These are phyloP conservation scores for Melinaea menophilus DNA, from an alignment of 2,888 invertebrate genomes.

Conservation along the genomic window DNA sequence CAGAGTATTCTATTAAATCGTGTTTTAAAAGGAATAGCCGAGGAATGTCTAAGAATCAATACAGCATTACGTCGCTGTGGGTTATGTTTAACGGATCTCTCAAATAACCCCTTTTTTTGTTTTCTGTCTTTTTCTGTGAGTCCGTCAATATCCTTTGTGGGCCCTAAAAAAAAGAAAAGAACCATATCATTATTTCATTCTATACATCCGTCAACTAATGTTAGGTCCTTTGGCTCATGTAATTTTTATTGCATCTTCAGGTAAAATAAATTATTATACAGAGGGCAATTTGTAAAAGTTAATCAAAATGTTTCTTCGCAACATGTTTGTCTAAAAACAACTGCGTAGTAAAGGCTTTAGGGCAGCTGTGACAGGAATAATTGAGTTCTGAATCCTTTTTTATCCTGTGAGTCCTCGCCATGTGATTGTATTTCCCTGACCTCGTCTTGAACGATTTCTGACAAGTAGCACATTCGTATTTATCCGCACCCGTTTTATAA, in stretches of 20 bases:
- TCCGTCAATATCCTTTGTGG: constrained; percentile 62
- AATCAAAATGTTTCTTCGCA: constrained; percentile 73
- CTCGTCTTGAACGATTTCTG: constrained; percentile 68
- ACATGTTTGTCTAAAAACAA: constrained; percentile 75
- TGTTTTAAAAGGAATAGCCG: constrained; percentile 70
- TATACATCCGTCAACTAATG: constrained; percentile 38
- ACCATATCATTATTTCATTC: constrained; percentile 62
- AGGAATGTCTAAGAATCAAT: constrained; percentile 62
- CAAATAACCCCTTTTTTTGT: constrained; percentile 71
- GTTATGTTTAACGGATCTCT: constrained; percentile 71
- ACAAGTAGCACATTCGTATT: constrained; percentile 65
- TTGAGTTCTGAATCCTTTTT: constrained; percentile 67
- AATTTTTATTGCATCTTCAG: background rate
- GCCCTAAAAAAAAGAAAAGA: constrained; percentile 73
- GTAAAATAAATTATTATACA: background rate
- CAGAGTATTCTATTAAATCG: constrained; percentile 70
- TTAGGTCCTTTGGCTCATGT: constrained; percentile 24
- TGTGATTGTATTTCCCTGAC: constrained; percentile 70
- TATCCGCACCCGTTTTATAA: constrained; percentile 63
- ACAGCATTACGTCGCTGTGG: constrained; percentile 71
- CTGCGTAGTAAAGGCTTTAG: constrained; percentile 74
- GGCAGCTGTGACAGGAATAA: constrained; percentile 71
- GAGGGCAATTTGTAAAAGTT: constrained; percentile 3
- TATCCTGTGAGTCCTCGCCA: constrained; percentile 64
- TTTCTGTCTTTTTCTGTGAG: constrained; percentile 59